A percentile compares a stretch with the other conserved stretches of the same genome.
Evolutionary conservation across 1,140 invertebrate genomes (phyloP).

Genomic region (Hestina assimilis): DNA sequence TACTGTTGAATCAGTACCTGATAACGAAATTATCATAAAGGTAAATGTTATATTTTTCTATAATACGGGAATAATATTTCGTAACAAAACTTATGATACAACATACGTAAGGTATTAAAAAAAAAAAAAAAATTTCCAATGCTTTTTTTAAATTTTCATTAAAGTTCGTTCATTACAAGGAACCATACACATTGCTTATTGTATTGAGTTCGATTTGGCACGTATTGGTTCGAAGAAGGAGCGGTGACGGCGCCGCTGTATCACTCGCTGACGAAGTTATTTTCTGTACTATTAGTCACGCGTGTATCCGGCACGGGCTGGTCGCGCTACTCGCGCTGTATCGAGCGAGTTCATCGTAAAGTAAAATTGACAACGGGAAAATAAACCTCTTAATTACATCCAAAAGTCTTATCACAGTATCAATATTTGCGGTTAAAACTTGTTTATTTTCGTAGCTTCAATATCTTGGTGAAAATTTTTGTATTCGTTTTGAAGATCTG

Average conservation of each 20-base stretch:
- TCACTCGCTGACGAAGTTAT: conserved; percentile 72
- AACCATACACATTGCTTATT: conserved; percentile 12
- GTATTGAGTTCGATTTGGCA: conserved; percentile 40
- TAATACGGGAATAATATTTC: no score
- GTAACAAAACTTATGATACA: no score
- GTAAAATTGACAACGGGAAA: conserved; percentile 1
- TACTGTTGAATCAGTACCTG: no score
- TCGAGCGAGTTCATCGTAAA: conserved; percentile 9
- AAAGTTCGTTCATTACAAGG: not conserved
- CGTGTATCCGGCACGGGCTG: conserved; percentile 63
- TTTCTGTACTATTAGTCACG: conserved; percentile 76
- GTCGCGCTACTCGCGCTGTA: conserved; percentile 32
- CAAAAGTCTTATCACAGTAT: not conserved
- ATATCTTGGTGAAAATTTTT: not conserved
- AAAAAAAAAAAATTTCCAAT: no score
- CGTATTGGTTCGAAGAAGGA: conserved; percentile 65
- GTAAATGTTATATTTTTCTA: no score
- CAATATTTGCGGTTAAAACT: not conserved
- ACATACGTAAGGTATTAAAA: no score
- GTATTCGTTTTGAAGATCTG: not conserved
- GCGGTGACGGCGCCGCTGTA: conserved; percentile 65
- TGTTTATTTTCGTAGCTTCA: not conserved
- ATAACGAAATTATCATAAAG: no score
- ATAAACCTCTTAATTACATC: not conserved
- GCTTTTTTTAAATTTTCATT: not conserved